A percentile compares a stretch with the other conserved stretches of the same genome.
phyloP scores from a whole-genome alignment of 2,888 invertebrate genomes.

The Archaeoteleia sp. region DNA sequence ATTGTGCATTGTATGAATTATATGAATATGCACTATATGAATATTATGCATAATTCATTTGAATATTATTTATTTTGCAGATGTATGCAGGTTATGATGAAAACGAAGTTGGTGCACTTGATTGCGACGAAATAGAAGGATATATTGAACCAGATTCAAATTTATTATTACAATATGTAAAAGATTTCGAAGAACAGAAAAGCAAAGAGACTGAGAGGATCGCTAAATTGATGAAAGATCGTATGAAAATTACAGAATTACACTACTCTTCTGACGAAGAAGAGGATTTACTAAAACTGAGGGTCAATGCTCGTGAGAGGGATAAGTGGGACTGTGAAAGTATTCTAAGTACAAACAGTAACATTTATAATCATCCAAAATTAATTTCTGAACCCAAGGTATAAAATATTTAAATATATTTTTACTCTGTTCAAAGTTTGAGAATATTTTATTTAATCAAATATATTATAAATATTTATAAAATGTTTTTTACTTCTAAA shows the following conservation, averaged over 20 bases:
- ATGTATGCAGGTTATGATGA: conserved; percentile 91
- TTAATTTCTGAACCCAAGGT: conserved; percentile 86
- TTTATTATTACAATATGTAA: conserved; percentile 82
- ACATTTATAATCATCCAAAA: conserved; percentile 93
- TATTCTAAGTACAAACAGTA: conserved; percentile 92
- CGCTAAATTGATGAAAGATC: conserved; percentile 65
- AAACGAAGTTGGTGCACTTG: conserved; percentile 91
- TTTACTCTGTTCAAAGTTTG: background rate
- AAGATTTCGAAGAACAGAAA: conserved; percentile 83
- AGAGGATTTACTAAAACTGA: conserved; percentile 78
- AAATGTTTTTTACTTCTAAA: too few species aligned
- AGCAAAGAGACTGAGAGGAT: conserved; percentile 71
- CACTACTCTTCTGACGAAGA: conserved; percentile 62
- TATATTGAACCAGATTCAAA: conserved; percentile 82
- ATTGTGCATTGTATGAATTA: too few species aligned
- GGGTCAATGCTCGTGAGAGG: conserved; percentile 80
- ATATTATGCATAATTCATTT: conserved; percentile 12
- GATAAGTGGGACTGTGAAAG: conserved; percentile 94
- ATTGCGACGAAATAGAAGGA: conserved; percentile 93
- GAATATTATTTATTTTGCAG: conserved; percentile 70
- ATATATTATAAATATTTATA: conserved; percentile 46
- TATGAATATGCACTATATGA: too few species aligned
- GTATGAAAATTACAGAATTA: conserved; percentile 61
- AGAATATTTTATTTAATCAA: conserved; percentile 4
- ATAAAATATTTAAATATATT: conserved; percentile 35